These are phyloP conservation scores for Rhegmatorhina hoffmannsi DNA, from an alignment of 2,113 vertebrate genomes.

Conservation along the genomic window DNA sequence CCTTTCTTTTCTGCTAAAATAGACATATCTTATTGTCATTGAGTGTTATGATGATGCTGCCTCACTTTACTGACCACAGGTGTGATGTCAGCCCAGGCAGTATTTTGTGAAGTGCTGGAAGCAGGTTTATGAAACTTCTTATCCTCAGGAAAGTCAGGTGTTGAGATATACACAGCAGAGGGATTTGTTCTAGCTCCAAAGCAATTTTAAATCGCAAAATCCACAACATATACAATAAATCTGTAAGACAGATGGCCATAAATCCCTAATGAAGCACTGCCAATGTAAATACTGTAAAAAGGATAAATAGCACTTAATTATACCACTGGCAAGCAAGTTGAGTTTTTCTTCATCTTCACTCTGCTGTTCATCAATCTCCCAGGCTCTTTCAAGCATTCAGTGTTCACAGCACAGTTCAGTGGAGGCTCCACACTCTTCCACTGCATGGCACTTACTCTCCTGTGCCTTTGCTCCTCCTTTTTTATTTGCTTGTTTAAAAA, in stretches of 20 bases:
- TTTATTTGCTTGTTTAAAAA: too few species aligned
- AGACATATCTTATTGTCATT: not conserved
- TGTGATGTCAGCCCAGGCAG: not conserved
- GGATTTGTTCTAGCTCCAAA: not conserved
- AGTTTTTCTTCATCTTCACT: not conserved
- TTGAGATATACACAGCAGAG: not conserved
- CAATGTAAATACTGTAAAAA: slow-evolving; percentile 49
- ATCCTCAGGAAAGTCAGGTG: slow-evolving; percentile 7
- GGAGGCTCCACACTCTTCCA: not conserved
- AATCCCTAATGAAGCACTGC: slow-evolving; percentile 33
- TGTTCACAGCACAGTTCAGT: rapidly evolving
- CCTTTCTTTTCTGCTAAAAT: not conserved
- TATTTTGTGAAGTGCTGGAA: not conserved
- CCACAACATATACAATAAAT: slow-evolving; percentile 13
- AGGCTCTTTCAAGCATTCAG: not conserved
- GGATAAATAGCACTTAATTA: slow-evolving; percentile 47
- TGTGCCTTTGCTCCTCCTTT: not conserved
- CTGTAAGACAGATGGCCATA: slow-evolving; percentile 45
- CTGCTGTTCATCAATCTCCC: not conserved
- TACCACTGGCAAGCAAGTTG: not conserved
- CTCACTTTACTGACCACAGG: not conserved
- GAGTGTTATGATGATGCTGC: not conserved
- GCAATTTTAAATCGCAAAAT: slow-evolving; percentile 12
- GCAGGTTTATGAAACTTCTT: not conserved
- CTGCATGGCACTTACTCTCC: not conserved